phyloP scores from a whole-genome alignment of 2,888 invertebrate genomes.

The Agrotis ipsilon region DNA sequence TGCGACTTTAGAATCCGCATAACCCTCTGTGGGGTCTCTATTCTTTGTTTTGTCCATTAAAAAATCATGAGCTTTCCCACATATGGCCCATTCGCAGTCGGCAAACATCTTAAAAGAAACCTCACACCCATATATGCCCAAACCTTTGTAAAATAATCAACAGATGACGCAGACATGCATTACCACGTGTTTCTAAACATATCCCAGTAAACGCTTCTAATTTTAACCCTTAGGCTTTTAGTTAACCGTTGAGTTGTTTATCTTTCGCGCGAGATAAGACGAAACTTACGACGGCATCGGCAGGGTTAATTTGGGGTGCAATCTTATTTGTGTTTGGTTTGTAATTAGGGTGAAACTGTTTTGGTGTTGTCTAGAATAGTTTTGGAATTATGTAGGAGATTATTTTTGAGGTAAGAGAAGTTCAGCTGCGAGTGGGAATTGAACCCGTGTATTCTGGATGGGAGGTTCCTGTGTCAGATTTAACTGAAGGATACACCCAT shows the following conservation, averaged over 20 bases:
- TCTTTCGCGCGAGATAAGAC: conserved; percentile 60
- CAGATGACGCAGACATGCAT: conserved; percentile 3
- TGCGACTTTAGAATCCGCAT: too few species aligned
- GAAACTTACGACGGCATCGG: conserved; percentile 33
- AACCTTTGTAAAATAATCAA: conserved; percentile 24
- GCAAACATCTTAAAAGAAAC: conserved; percentile 5
- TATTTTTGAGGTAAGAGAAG: too few species aligned
- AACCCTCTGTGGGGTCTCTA: too few species aligned
- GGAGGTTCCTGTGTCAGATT: too few species aligned
- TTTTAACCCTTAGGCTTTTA: conserved; percentile 60
- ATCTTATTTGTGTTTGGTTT: conserved; percentile 41
- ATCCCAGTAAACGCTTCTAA: conserved; percentile 53
- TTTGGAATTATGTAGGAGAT: conserved; percentile 6
- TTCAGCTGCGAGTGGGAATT: too few species aligned
- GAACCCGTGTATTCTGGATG: too few species aligned
- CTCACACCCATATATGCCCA: not conserved
- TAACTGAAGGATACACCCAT: too few species aligned
- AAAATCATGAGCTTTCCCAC: not conserved
- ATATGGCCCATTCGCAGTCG: not conserved
- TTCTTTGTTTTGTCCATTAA: too few species aligned
- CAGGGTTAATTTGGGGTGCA: conserved; percentile 45
- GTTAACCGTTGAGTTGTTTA: conserved; percentile 60
- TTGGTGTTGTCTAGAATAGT: not conserved
- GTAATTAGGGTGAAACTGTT: conserved; percentile 36
- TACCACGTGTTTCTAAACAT: conserved; percentile 19